Percentiles rank a stretch among this genome's conserved stretches.
These are phyloP conservation scores for Euura lappo DNA, from an alignment of 1,140 invertebrate species.

Conservation along the genomic window DNA sequence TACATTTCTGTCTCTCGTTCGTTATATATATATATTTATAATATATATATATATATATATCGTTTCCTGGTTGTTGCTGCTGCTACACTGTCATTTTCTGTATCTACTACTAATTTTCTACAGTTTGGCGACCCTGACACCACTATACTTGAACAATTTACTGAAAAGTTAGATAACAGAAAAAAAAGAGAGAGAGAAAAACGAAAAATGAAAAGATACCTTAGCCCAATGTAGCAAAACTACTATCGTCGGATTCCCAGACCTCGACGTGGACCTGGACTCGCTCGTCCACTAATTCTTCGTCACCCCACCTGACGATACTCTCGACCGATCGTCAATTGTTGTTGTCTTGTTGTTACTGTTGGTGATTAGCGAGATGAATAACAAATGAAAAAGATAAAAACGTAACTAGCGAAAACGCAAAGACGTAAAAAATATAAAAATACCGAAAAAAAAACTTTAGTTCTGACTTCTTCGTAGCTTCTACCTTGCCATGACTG, in stretches of 20 bases:
- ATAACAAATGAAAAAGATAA: neutral
- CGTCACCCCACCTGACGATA: neutral
- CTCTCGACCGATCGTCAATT: neutral
- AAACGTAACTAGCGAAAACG: neutral
- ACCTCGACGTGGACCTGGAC: neutral
- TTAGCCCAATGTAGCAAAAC: neutral
- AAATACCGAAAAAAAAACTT: neutral
- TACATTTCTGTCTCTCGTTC: slow-evolving; percentile 1
- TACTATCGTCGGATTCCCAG: neutral
- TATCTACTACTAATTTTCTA: slow-evolving; percentile 17
- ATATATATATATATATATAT: slow-evolving; percentile 3
- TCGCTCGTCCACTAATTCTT: neutral
- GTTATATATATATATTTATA: slow-evolving; percentile 5
- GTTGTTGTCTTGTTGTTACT: neutral
- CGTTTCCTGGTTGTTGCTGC: slow-evolving; percentile 30
- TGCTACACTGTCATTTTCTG: slow-evolving; percentile 30
- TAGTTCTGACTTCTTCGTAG: slow-evolving; percentile 20
- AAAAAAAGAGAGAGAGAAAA: too few relatives aligned
- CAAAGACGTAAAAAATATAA: neutral
- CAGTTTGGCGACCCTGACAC: slow-evolving; percentile 4
- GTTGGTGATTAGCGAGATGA: neutral
- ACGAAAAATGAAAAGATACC: neutral
- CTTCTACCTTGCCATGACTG: slow-evolving; percentile 51
- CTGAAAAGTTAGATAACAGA: too few relatives aligned
- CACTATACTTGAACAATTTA: neutral